These are phyloP conservation scores for Electrophaes corylata DNA, from an alignment of 2,888 invertebrate genomes.

Conservation along the genomic window DNA sequence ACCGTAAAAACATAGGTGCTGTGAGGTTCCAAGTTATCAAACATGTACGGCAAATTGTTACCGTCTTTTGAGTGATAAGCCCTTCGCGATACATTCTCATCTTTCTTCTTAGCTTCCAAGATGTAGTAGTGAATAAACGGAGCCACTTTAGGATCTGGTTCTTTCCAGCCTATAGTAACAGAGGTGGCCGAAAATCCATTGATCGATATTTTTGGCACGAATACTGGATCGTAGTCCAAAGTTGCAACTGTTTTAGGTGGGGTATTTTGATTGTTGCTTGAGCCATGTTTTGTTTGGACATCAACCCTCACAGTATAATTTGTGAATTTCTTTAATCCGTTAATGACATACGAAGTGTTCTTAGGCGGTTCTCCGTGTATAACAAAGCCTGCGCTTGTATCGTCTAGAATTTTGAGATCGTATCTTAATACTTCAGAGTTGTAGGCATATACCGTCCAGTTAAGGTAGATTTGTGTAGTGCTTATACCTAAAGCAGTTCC, in stretches of 20 bases:
- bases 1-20: conserved; percentile 92
- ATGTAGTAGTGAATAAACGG: conserved; percentile 91
- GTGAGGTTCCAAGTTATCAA: conserved; percentile 89
- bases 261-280: conserved; percentile 63
- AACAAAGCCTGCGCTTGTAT: not conserved
- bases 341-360: conserved; percentile 88
- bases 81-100: conserved; percentile 79
- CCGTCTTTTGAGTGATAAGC: conserved; percentile 87
- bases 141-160: conserved; percentile 85
- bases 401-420: conserved; percentile 77
- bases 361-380: conserved; percentile 82
- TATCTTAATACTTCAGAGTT: conserved; percentile 88
- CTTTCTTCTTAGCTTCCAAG: conserved; percentile 85
- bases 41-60: conserved; percentile 89
- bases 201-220: conserved; percentile 90
- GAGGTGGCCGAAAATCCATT: conserved; percentile 88
- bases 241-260: conserved; percentile 82
- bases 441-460: conserved; percentile 92
- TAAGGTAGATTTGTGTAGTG: conserved; percentile 89
- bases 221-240: conserved; percentile 89
- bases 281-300: conserved; percentile 87
- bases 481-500: conserved; percentile 91
- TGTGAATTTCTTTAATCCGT: conserved; percentile 86
- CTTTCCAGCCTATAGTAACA: conserved; percentile 92
- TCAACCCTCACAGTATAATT: conserved; percentile 87